Evolutionary conservation across 2,113 vertebrate species (phyloP).

Genomic region (Trochalopteron elliotii): DNA sequence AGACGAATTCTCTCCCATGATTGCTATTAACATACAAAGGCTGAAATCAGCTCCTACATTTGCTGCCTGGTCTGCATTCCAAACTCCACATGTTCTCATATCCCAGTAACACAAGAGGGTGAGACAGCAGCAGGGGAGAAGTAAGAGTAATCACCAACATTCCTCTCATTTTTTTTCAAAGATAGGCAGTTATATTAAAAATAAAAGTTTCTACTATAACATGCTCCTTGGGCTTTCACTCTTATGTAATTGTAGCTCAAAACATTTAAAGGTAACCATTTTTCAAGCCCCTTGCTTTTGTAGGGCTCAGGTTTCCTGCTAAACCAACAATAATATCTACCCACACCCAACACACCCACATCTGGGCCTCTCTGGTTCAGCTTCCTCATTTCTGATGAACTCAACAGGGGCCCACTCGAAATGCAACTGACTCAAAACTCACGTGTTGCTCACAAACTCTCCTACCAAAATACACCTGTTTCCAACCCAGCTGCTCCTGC

Average conservation of each 20-base stretch:
- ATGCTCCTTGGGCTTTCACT: neutral
- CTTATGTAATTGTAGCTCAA: neutral
- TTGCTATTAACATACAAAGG: neutral
- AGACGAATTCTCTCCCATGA: neutral
- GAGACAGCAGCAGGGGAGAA: neutral
- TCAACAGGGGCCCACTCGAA: rapidly evolving
- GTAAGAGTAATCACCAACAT: neutral
- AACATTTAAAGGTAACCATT: neutral
- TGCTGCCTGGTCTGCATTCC: neutral
- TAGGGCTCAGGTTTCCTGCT: neutral
- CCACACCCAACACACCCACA: rapidly evolving
- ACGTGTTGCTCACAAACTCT: rapidly evolving
- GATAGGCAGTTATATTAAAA: neutral
- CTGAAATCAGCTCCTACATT: neutral
- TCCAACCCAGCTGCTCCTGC: neutral
- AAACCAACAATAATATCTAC: neutral
- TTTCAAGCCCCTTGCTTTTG: neutral
- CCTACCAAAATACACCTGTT: neutral
- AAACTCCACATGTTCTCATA: neutral
- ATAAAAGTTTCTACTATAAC: neutral
- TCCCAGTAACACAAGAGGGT: neutral
- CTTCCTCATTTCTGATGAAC: neutral
- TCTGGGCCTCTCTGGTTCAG: neutral
- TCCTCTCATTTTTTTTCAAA: neutral
- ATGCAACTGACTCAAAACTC: neutral